phyloP scores from a whole-genome alignment of 2,113 vertebrate genomes.

The Monarcha castaneiventris region DNA sequence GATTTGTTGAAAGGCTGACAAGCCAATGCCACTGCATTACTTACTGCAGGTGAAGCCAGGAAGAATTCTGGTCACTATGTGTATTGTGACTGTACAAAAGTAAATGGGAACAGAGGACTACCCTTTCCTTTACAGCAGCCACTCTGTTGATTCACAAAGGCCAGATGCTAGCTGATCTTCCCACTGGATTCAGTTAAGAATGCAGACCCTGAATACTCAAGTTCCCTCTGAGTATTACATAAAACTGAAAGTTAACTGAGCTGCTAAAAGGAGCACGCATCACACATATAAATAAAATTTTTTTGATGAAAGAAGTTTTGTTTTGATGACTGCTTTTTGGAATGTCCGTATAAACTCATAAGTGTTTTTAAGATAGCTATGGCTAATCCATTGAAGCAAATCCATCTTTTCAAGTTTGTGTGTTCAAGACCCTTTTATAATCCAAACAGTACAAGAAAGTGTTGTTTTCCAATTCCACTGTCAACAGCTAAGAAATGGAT shows the following conservation, averaged over 20 bases:
- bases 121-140: background rate
- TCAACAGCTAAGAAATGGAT: background rate
- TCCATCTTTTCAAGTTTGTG: background rate
- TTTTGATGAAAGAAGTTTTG: background rate
- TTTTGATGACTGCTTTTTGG: background rate
- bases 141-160: background rate
- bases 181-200: background rate
- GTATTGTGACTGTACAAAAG: background rate
- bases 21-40: background rate
- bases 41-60: background rate
- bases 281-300: background rate
- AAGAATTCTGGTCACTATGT: background rate
- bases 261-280: background rate
- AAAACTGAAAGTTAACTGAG: background rate
- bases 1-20: background rate
- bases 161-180: background rate
- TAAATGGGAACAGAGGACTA: background rate
- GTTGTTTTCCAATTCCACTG: background rate
- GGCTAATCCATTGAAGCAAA: background rate
- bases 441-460: background rate
- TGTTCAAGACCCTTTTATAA: background rate
- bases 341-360: background rate
- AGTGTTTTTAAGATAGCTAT: background rate
- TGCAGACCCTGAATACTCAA: background rate
- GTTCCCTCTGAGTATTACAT: background rate